Conservation (phyloP, 2,113 vertebrate species). For the Cranoglanis bouderius region DNA sequence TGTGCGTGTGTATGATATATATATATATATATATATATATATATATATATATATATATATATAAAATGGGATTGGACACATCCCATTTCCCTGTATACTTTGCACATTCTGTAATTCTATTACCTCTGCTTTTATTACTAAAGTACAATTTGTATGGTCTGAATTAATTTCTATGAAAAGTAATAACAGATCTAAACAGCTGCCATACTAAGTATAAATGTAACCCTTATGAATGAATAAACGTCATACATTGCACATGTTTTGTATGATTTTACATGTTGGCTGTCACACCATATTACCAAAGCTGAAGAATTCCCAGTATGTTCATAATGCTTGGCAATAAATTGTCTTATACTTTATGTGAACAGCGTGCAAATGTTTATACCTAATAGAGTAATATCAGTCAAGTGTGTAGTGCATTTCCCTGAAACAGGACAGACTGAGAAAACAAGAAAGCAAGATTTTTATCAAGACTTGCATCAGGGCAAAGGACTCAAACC, state of each 20-base stretch:
- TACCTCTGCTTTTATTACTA: not conserved
- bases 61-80: too few species aligned
- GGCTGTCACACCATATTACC: not conserved
- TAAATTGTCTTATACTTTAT: not conserved
- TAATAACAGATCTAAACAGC: not conserved
- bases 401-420: not conserved
- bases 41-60: too few species aligned
- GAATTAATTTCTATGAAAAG: not conserved
- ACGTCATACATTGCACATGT: not conserved
- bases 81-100: not conserved
- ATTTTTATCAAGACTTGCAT: slow-evolving; percentile 17
- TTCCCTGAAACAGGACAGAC: not conserved
- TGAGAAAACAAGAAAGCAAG: slow-evolving; percentile 17
- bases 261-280: not conserved
- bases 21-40: too few species aligned
- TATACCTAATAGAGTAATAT: not conserved
- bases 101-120: not conserved
- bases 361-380: not conserved
- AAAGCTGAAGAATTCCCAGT: not conserved
- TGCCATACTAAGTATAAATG: not conserved
- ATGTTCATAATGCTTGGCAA: not conserved
- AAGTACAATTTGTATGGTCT: not conserved
- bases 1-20: too few species aligned
- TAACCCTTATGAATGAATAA: not conserved
- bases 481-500: not conserved